Percentiles rank a stretch among this genome's conserved stretches.
These are phyloP conservation scores for Campoplex nolae DNA, from an alignment of 2,888 invertebrate genomes.

Conservation along the genomic window DNA sequence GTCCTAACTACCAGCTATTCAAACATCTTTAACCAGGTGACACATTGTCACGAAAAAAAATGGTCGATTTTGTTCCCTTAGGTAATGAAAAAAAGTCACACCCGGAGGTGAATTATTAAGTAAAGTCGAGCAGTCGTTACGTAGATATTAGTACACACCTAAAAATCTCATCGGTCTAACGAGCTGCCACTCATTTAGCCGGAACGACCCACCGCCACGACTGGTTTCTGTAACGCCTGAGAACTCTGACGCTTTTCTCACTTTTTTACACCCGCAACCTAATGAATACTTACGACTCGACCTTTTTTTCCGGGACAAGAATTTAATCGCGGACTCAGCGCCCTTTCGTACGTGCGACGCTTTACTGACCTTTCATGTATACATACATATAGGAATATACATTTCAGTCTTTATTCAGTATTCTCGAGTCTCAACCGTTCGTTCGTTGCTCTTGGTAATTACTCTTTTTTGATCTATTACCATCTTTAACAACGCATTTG, in stretches of 20 bases:
- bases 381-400: conserved; percentile 4
- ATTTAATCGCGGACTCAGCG: conserved; percentile 51
- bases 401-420: conserved; percentile 43
- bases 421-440: conserved; percentile 35
- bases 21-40: conserved; percentile 19
- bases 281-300: conserved; percentile 65
- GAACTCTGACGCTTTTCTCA: conserved; percentile 4
- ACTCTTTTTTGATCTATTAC: conserved; percentile 57
- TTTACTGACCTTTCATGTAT: conserved; percentile 2
- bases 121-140: conserved; percentile 4
- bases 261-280: conserved; percentile 49
- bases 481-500: conserved; percentile 56
- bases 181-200: conserved; percentile 63
- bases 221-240: conserved; percentile 19
- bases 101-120: not conserved
- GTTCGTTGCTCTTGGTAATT: conserved; percentile 50
- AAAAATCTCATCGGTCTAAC: conserved; percentile 54
- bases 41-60: conserved; percentile 4
- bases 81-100: conserved; percentile 20
- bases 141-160: conserved; percentile 41
- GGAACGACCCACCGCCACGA: conserved; percentile 18
- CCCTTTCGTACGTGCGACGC: conserved; percentile 35
- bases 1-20: conserved; percentile 38
- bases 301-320: conserved; percentile 47
- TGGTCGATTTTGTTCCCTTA: conserved; percentile 16